These are phyloP conservation scores for Aporophyla lueneburgensis DNA, from an alignment of 2,888 invertebrate species.

Conservation along the genomic window DNA sequence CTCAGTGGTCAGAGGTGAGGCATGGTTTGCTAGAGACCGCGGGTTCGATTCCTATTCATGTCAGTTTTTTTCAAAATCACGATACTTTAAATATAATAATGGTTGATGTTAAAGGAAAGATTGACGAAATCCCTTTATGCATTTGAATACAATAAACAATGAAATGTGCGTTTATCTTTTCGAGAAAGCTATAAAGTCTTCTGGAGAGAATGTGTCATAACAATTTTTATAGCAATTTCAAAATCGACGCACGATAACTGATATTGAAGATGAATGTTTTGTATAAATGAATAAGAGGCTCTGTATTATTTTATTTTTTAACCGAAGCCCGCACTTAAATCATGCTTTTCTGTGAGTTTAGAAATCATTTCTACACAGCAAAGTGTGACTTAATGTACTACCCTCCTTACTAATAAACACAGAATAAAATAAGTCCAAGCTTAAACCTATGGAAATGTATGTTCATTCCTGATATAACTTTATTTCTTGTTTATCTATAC, in stretches of 20 bases:
- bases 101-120: neutral
- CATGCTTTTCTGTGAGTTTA: too few species aligned
- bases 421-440: too few species aligned
- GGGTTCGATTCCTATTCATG: neutral
- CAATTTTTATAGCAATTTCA: neutral
- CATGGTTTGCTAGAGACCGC: neutral
- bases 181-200: neutral
- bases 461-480: too few species aligned
- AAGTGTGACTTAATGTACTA: too few species aligned
- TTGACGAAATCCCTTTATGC: neutral
- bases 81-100: neutral
- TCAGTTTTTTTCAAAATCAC: neutral
- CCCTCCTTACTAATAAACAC: too few species aligned
- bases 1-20: neutral
- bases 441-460: too few species aligned
- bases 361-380: too few species aligned
- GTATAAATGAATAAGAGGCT: neutral
- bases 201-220: too few species aligned
- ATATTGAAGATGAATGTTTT: neutral
- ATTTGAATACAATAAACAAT: neutral
- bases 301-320: neutral
- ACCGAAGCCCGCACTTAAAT: too few species aligned
- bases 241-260: neutral
- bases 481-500: too few species aligned
- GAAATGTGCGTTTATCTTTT: neutral